Base-by-base conservation (phyloP, 2,888 invertebrate genomes). In the Metellina segmentata region DNA sequence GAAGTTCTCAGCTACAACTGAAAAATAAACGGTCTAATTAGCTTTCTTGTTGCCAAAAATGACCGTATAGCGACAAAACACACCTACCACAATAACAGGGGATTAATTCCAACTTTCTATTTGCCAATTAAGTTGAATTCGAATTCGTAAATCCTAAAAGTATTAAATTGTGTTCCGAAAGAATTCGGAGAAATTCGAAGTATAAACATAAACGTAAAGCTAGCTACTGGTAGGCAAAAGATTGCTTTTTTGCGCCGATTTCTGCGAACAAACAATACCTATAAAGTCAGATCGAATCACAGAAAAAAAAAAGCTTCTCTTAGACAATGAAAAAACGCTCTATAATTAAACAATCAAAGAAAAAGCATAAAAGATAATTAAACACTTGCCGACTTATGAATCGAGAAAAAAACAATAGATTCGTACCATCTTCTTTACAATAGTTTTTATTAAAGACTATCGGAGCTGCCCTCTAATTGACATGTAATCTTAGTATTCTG, bases 401-500 rank as follows among this genome's bases (percentile, higher is more conserved):
- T 34, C 34, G 61, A 72, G 74, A 51, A 72, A 78, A 75, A 87
- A 13, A 71, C 69, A 69, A 86, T 78, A 78, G 48, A 19, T 70
- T 49, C 11, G 51, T 11, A 34, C 71, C n/a, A 20, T 7, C 70
- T 16, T 51, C 79, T 70, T 52, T 16, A 71, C 34, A 52, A 79
- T 75, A 71, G n/a, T 72, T 78, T 87, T 87, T 79, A 72, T 52
- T 87, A 71, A 78, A 79, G 79, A 79, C 79, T 52, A 79, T 71
- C 71, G 71, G 19, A 52, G 81, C 71, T 72, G 20, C 16, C n/a
- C 52, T 51, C 53, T 81, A 88, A 81, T 81, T 88, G 88, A 81
- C 81, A 81, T 61, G 81, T 75, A 88, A 88, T 69, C 72, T 88
- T 81, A 88, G 88, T 85, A 89, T 85, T 89, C 83, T 83, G 48